Evolutionary conservation across 2,888 invertebrate genomes (phyloP).

Genomic region (Acanthosepion lycidas): DNA sequence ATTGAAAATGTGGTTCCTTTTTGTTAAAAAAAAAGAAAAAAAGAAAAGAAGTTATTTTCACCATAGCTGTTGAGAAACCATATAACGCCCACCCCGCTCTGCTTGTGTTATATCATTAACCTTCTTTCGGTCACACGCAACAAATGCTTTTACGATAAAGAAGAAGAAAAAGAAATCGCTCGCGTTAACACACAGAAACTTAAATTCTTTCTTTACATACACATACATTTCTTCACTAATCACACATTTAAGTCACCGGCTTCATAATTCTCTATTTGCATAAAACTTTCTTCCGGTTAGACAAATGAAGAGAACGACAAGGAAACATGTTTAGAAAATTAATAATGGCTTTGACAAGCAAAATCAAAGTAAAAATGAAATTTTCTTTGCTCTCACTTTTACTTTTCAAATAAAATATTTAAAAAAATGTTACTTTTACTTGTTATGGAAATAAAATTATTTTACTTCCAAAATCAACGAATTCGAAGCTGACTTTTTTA

Average conservation of each 20-base stretch:
- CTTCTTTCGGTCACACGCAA: not conserved
- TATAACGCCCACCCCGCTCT: not conserved
- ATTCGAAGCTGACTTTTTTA: not conserved
- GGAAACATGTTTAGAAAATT: too few relatives aligned
- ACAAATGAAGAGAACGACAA: too few relatives aligned
- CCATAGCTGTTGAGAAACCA: constrained; percentile 1
- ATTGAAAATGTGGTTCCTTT: too few relatives aligned
- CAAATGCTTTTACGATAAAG: not conserved
- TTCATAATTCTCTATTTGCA: not conserved
- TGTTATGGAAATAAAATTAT: too few relatives aligned
- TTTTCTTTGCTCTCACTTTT: not conserved
- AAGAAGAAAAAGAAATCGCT: not conserved
- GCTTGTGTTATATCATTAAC: not conserved
- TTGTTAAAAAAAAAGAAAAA: too few relatives aligned
- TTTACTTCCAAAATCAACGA: too few relatives aligned
- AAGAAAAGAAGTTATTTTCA: not conserved
- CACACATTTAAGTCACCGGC: not conserved
- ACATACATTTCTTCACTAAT: not conserved
- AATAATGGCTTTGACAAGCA: too few relatives aligned
- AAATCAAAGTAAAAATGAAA: not conserved
- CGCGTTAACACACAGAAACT: not conserved
- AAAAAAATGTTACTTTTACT: too few relatives aligned
- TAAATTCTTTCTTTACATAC: not conserved
- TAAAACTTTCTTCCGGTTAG: not conserved
- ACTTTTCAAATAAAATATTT: too few relatives aligned